Evolutionary conservation across 2,888 invertebrate species (phyloP).

Genomic region (Mechanitis mazaeus): DNA sequence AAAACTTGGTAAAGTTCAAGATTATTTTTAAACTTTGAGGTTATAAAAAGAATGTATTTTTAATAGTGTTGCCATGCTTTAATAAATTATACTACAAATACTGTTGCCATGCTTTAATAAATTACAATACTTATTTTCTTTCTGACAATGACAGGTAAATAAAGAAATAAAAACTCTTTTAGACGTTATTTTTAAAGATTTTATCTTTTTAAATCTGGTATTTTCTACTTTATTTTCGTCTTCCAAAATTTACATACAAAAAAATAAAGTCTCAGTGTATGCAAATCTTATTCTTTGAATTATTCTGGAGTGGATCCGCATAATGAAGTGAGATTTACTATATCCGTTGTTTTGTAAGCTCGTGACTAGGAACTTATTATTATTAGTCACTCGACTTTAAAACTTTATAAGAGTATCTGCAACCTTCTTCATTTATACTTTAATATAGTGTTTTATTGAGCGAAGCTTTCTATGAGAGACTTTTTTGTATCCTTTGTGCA

Average conservation of each 20-base stretch:
- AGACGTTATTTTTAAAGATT: too few relatives aligned
- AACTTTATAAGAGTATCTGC: not conserved
- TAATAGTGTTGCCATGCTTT: not conserved
- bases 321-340: slow-evolving; percentile 51
- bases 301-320: slow-evolving; percentile 47
- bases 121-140: too few relatives aligned
- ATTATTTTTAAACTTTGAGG: not conserved
- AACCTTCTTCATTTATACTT: too few relatives aligned
- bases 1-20: slow-evolving; percentile 31
- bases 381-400: slow-evolving; percentile 6
- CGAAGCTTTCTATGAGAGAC: too few relatives aligned
- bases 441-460: too few relatives aligned
- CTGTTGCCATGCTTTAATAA: not conserved
- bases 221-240: not conserved
- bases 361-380: slow-evolving; percentile 29
- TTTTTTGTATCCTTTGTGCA: too few relatives aligned
- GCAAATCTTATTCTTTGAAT: slow-evolving; percentile 39
- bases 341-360: slow-evolving; percentile 38
- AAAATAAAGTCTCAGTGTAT: slow-evolving; percentile 24
- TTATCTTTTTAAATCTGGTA: not conserved
- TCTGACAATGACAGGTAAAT: too few relatives aligned
- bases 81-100: not conserved
- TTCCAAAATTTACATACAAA: not conserved
- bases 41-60: not conserved
- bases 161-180: too few relatives aligned